phyloP scores from a whole-genome alignment of 2,113 vertebrate genomes.

The Etheostoma cragini region DNA sequence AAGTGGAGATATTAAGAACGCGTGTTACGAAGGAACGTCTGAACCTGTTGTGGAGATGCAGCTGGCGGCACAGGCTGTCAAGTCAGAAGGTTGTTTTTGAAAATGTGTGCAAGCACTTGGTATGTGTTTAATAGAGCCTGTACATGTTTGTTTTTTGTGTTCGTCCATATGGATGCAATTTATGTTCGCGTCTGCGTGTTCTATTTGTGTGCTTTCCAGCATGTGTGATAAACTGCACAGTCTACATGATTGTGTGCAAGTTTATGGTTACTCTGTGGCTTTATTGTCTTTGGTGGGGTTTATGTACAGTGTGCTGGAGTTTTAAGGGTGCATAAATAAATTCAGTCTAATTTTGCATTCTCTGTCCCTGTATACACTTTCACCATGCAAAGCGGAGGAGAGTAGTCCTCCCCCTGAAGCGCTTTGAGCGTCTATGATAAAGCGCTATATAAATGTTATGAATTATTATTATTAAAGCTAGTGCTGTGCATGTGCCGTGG shows the following conservation, averaged over 20 bases:
- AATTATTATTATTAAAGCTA: not conserved
- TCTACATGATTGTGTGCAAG: constrained; percentile 8
- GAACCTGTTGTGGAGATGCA: constrained; percentile 28
- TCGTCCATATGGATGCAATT: constrained; percentile 59
- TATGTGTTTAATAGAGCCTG: constrained; percentile 49
- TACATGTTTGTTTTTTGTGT: constrained; percentile 48
- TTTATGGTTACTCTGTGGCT: constrained; percentile 26
- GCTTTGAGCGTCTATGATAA: too few relatives aligned
- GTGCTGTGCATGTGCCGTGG: not conserved
- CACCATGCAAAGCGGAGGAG: not conserved
- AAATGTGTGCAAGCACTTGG: constrained; percentile 21
- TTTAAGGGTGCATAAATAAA: constrained; percentile 10
- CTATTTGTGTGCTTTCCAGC: constrained; percentile 2
- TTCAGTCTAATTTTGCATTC: constrained; percentile 36
- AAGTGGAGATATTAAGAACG: constrained; percentile 41
- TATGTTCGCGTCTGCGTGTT: constrained; percentile 16
- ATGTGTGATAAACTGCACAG: constrained; percentile 21
- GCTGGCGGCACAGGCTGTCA: constrained; percentile 41
- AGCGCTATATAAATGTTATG: too few relatives aligned
- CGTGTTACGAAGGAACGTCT: constrained; percentile 45
- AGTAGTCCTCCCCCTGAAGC: too few relatives aligned
- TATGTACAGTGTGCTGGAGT: constrained; percentile 11
- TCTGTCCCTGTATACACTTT: constrained; percentile 1
- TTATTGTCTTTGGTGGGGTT: constrained; percentile 52
- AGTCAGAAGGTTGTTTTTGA: constrained; percentile 44